Evolutionary conservation across 2,113 vertebrate species (phyloP).

Genomic region (Pollimyrus isidori): DNA sequence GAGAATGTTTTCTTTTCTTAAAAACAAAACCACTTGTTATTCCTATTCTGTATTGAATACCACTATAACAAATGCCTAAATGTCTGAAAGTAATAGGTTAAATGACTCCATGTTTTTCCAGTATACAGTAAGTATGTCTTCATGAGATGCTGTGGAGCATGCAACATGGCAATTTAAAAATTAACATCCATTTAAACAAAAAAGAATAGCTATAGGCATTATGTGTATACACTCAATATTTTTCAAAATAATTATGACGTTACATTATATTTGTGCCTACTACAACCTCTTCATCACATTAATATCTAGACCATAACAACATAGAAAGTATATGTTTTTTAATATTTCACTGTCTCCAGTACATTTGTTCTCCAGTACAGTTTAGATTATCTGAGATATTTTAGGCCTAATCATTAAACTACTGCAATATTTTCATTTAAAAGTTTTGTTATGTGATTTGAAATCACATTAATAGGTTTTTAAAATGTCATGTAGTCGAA

Average conservation of each 20-base stretch:
- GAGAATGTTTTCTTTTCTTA: not conserved
- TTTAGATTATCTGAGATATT: not conserved
- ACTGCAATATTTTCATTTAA: not conserved
- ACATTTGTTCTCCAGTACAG: not conserved
- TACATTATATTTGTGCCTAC: not conserved
- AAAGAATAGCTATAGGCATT: not conserved
- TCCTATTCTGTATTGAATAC: not conserved
- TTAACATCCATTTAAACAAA: not conserved
- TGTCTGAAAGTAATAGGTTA: not conserved
- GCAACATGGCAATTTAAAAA: not conserved
- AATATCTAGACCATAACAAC: not conserved
- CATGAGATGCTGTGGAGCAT: not conserved
- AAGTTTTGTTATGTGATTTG: not conserved
- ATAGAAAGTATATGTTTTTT: not conserved
- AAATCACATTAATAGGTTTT: not conserved
- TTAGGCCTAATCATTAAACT: not conserved
- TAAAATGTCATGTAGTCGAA: not conserved
- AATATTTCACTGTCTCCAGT: not conserved
- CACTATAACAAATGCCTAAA: not conserved
- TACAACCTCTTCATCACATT: not conserved
- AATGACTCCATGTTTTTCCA: not conserved
- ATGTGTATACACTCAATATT: not conserved
- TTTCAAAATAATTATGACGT: not conserved
- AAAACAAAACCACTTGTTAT: not conserved
- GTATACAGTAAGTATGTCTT: not conserved